Evolutionary conservation across 2,797 vertebrate genomes (phyloP).

Genomic region (Oophaga sylvatica): DNA sequence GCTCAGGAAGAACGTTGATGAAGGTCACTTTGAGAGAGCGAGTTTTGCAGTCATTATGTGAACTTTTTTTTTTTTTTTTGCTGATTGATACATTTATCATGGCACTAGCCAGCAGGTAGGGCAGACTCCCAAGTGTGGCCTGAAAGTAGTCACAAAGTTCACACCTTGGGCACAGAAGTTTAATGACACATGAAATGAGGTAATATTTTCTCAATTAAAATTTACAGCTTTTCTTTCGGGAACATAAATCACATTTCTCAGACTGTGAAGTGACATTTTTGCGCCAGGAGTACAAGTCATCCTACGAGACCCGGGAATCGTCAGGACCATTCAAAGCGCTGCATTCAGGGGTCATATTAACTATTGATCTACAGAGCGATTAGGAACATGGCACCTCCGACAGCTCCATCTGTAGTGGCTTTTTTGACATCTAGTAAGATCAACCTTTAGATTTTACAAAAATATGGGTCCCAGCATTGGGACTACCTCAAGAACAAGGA

Average conservation of each 20-base stretch:
- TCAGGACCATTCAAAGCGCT: neutral
- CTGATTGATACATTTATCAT: neutral
- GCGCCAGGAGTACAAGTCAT: neutral
- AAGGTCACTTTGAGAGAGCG: too few relatives aligned
- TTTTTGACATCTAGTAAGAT: too few relatives aligned
- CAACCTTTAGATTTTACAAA: too few relatives aligned
- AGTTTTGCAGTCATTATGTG: too few relatives aligned
- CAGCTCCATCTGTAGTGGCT: neutral
- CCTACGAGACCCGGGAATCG: neutral
- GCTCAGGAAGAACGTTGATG: too few relatives aligned
- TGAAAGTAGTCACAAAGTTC: neutral
- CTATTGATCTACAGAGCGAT: neutral
- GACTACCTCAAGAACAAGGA: too few relatives aligned
- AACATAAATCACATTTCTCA: neutral
- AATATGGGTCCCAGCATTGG: too few relatives aligned
- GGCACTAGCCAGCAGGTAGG: neutral
- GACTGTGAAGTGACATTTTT: slow-evolving; percentile 12
- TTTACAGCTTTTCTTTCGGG: neutral
- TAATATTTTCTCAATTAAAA: slow-evolving; percentile 43
- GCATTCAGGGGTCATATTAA: neutral
- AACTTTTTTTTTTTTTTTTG: neutral
- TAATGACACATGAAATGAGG: slow-evolving; percentile 33
- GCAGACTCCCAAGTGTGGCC: neutral
- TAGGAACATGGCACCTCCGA: neutral
- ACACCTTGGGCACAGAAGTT: slow-evolving; percentile 1